Evolutionary conservation across 2,888 invertebrate species (phyloP).

Genomic region (Colletes collaris): DNA sequence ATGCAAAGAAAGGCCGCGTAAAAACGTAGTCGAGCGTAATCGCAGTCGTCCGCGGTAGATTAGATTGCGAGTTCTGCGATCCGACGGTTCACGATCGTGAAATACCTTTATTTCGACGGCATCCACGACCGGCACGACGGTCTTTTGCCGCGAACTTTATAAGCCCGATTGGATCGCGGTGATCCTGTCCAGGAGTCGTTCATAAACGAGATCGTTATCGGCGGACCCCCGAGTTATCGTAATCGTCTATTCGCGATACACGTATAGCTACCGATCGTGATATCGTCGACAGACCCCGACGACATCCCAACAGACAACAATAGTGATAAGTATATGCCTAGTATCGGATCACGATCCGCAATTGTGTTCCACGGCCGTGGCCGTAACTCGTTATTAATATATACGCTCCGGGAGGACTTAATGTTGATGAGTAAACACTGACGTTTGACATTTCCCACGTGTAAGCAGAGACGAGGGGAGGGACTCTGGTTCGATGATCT

Average conservation of each 20-base stretch:
- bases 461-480: neutral
- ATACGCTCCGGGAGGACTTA: conserved; percentile 28
- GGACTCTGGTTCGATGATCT: conserved; percentile 43
- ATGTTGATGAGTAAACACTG: conserved; percentile 57
- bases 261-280: conserved; percentile 67
- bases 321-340: conserved; percentile 62
- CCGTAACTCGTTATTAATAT: conserved; percentile 51
- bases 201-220: conserved; percentile 70
- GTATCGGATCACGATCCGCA: conserved; percentile 63
- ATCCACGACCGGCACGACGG: conserved; percentile 52
- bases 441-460: conserved; percentile 60
- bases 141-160: conserved; percentile 45
- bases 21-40: conserved; percentile 13
- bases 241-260: conserved; percentile 62
- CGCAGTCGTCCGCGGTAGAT: conserved; percentile 32
- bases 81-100: conserved; percentile 45
- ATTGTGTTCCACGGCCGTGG: conserved; percentile 49
- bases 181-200: conserved; percentile 59
- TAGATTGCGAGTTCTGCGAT: conserved; percentile 38
- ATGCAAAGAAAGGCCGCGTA: too few relatives aligned
- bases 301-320: conserved; percentile 66
- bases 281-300: conserved; percentile 60
- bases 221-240: conserved; percentile 57
- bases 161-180: conserved; percentile 51
- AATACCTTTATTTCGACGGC: conserved; percentile 48